Base-by-base conservation (phyloP, 2,797 vertebrate genomes). In the Paramormyrops hopkinsi region DNA sequence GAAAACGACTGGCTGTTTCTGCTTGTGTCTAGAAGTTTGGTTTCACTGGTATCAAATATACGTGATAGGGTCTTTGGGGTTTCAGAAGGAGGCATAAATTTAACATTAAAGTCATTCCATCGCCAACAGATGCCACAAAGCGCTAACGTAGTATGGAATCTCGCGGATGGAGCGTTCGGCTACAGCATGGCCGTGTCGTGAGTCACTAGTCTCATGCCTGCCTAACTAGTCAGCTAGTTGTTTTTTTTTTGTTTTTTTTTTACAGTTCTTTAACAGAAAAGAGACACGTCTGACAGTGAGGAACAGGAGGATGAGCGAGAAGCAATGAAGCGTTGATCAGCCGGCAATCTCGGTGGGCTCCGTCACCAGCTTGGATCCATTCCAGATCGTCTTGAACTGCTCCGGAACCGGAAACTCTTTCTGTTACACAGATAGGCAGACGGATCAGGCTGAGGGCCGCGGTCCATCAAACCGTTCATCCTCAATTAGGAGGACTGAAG, bases 341-440 rank as follows among this genome's bases (percentile, higher is more conserved):
- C 96, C 98, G 93, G 99, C 96, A 3, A 99, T 99, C 95, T 99
- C 98, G 79, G 97, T 97, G 89, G 98, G 97, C 92, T 99, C 98
- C 88, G 99, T 99, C 95, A 98, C 95, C 95, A 99, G 93, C 93
- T 97, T 98, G 92, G 97, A 97, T 89, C 98, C 98, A 86, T 98
- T 95, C 99, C 99, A 99, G 19, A 97, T 92, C 0, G 98, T 99
- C 96, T 99, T 99, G 95, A 97, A 99, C 96, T 99, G 98, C 93
- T 99, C 99, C 4, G 98, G 99, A 92, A 99, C 95, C 0, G 99
- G 98, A 93, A 98, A 98, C 96, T 99, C 99, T 95, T 95, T 98
- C 99, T 99, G 96, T 91, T 88, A 91, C 91, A 87, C 90, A 92
- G 84, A 92, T 59, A 44, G 29, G 56, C 33, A 86, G 25, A 87